A percentile compares a stretch with the other conserved stretches of the same genome.
Evolutionary conservation across 2,113 vertebrate species (phyloP).

Genomic region (Phalacrocorax pelagicus): DNA sequence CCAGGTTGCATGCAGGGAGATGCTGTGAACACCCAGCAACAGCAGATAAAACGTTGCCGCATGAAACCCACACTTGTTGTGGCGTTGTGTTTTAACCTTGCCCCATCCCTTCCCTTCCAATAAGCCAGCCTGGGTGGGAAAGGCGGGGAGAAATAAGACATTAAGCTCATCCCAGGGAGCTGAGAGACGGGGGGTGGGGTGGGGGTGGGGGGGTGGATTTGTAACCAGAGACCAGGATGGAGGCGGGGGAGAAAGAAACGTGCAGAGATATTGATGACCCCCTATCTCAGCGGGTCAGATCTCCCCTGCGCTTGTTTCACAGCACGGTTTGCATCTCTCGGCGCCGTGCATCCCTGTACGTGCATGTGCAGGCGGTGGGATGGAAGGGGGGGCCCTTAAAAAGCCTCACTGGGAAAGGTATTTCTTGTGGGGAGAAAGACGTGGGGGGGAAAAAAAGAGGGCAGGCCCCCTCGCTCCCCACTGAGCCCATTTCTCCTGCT

Average conservation of each 20-base stretch:
- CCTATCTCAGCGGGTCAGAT: background rate
- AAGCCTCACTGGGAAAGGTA: constrained; percentile 80
- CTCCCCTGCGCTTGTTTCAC: background rate
- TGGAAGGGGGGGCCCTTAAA: background rate
- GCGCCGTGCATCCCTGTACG: background rate
- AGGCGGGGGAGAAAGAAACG: background rate
- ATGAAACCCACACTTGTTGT: background rate
- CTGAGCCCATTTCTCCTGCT: constrained; percentile 84
- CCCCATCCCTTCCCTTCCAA: background rate
- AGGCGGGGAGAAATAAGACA: constrained; percentile 15
- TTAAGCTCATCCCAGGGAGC: background rate
- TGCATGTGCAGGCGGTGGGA: background rate
- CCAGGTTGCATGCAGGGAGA: background rate
- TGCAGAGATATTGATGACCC: background rate
- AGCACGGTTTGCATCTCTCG: constrained; percentile 40
- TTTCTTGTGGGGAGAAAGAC: constrained; percentile 72
- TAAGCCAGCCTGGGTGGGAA: constrained; percentile 19
- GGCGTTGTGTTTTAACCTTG: background rate
- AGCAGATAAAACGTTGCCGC: background rate
- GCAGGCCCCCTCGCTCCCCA: constrained; percentile 78
- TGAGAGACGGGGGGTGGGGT: background rate
- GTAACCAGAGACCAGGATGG: background rate
- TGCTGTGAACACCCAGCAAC: background rate
- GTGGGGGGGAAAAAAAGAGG: constrained; percentile 52
- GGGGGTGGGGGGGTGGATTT: background rate